These are phyloP conservation scores for Chelidonichthys spinosus DNA, from an alignment of 2,797 vertebrate species.

Conservation along the genomic window DNA sequence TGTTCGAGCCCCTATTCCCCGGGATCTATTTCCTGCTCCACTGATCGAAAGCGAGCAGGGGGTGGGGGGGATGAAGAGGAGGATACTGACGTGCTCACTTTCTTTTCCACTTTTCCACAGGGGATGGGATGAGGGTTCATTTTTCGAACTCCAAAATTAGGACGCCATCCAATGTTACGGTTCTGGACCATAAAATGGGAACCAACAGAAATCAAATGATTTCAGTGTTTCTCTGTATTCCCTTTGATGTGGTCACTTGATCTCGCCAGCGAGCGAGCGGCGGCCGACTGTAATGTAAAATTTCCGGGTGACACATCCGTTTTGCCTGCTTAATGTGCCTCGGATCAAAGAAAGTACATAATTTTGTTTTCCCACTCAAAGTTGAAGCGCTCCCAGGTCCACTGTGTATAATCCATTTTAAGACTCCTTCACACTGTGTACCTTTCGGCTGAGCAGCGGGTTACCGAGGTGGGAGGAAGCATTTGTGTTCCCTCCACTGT, in stretches of 20 bases:
- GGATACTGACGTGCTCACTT: conserved; percentile 15
- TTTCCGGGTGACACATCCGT: conserved; percentile 65
- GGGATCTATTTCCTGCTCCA: conserved; percentile 72
- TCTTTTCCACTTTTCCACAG: neutral
- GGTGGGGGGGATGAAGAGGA: conserved; percentile 25
- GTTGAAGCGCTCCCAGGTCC: conserved; percentile 65
- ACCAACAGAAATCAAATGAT: conserved; percentile 29
- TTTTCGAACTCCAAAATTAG: conserved; percentile 51
- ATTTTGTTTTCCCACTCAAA: conserved; percentile 64
- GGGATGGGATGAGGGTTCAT: conserved; percentile 21
- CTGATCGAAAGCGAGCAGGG: conserved; percentile 56
- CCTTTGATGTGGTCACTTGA: conserved; percentile 73
- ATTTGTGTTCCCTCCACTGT: conserved; percentile 49
- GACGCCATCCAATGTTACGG: conserved; percentile 24
- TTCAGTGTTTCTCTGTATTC: conserved; percentile 33
- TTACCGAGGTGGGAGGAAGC: conserved; percentile 49
- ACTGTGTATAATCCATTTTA: conserved; percentile 69
- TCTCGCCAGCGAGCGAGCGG: conserved; percentile 66
- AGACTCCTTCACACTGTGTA: conserved; percentile 62
- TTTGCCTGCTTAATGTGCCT: conserved; percentile 70
- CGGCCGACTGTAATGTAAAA: conserved; percentile 63
- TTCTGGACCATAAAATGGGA: conserved; percentile 43
- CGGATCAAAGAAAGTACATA: conserved; percentile 71
- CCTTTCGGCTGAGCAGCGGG: conserved; percentile 57
- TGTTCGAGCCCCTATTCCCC: conserved; percentile 56